These are phyloP conservation scores for Clamator glandarius DNA, from an alignment of 2,797 vertebrate species.

Conservation along the genomic window DNA sequence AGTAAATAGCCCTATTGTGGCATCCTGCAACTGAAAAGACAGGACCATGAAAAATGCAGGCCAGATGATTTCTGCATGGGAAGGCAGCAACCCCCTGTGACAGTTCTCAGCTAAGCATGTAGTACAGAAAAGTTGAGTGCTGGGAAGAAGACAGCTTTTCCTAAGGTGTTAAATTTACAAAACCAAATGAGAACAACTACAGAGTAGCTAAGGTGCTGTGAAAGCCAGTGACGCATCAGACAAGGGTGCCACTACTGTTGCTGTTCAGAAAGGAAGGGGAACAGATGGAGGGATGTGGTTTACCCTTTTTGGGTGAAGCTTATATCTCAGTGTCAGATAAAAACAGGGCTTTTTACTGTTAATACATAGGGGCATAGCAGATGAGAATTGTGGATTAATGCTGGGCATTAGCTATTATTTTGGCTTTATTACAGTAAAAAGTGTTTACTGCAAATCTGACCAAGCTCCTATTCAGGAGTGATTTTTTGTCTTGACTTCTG, in stretches of 20 bases:
- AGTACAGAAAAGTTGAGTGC: not conserved
- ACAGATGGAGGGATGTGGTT: not conserved
- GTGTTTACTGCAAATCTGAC: not conserved
- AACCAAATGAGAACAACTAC: not conserved
- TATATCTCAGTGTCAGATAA: not conserved
- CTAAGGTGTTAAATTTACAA: not conserved
- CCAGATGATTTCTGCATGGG: not conserved
- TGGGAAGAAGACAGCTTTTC: not conserved
- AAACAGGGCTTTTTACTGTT: not conserved
- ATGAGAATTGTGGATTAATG: not conserved
- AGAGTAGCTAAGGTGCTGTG: not conserved
- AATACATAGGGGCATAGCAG: not conserved
- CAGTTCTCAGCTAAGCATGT: not conserved
- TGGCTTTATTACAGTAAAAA: not conserved
- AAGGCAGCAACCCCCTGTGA: not conserved
- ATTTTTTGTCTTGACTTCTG: not conserved
- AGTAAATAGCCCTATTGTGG: not conserved
- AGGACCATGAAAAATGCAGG: not conserved
- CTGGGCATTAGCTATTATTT: not conserved
- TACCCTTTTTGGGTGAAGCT: not conserved
- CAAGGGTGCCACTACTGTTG: not conserved
- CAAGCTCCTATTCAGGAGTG: not conserved
- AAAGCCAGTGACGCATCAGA: fast-evolving
- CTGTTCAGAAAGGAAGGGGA: not conserved
- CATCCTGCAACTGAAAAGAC: not conserved